Evolutionary conservation across 2,113 vertebrate genomes (phyloP).

Genomic region (Poeciliopsis prolifica): DNA sequence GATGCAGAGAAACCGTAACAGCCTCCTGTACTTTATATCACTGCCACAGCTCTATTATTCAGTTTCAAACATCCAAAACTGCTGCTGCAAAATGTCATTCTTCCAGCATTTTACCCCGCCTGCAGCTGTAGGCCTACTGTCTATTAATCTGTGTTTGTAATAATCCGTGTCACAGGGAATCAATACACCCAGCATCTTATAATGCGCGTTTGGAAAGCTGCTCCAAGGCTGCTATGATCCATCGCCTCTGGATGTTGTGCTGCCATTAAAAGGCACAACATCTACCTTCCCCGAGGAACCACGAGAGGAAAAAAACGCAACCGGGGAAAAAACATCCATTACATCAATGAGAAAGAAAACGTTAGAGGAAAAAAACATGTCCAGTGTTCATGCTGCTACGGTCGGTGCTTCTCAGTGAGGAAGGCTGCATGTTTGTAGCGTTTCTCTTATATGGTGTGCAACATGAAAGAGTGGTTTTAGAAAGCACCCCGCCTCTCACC

Average conservation of each 20-base stretch:
- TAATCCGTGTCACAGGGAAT: constrained; percentile 63
- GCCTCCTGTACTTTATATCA: constrained; percentile 37
- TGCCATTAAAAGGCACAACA: constrained; percentile 31
- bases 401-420: constrained; percentile 25
- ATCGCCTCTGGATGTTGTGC: constrained; percentile 52
- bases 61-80: constrained; percentile 36
- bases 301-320: constrained; percentile 6
- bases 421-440: constrained; percentile 8
- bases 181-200: constrained; percentile 61
- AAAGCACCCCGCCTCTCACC: neutral
- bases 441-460: constrained; percentile 19
- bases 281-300: constrained; percentile 46
- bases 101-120: constrained; percentile 39
- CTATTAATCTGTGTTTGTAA: constrained; percentile 74
- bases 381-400: constrained; percentile 40
- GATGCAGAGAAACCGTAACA: constrained; percentile 32
- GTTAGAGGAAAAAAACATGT: constrained; percentile 42
- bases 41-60: constrained; percentile 51
- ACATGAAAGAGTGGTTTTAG: constrained; percentile 18
- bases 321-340: constrained; percentile 64
- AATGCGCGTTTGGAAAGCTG: constrained; percentile 57
- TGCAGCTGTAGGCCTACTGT: constrained; percentile 53
- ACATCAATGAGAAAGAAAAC: constrained; percentile 47
- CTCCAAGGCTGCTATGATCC: constrained; percentile 70
- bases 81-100: constrained; percentile 31